Percentiles rank a stretch among this genome's conserved stretches.
Evolutionary conservation across 2,888 invertebrate genomes (phyloP).

Genomic region (Ophioninae sp.): DNA sequence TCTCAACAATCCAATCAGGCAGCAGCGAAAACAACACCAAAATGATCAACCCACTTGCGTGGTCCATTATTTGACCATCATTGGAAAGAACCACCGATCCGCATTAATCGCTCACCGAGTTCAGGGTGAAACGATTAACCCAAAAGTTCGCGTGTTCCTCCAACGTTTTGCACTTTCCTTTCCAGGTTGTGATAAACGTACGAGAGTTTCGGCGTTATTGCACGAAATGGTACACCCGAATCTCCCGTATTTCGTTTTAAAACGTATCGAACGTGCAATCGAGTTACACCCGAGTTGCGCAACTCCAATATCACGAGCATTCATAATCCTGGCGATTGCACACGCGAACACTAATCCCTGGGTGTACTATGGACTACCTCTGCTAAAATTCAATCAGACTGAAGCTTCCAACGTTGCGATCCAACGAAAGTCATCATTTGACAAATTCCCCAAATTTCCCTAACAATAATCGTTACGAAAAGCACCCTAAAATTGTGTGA

Average conservation of each 20-base stretch:
- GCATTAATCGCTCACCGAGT: background rate
- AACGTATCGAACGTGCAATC: constrained; percentile 6
- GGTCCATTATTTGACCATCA: too few species aligned
- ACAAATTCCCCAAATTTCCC: too few species aligned
- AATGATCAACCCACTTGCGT: too few species aligned
- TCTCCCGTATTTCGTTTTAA: constrained; percentile 12
- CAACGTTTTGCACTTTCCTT: constrained; percentile 18
- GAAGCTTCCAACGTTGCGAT: too few species aligned
- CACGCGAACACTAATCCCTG: background rate
- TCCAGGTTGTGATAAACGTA: background rate
- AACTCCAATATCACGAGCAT: constrained; percentile 1
- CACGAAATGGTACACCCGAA: background rate
- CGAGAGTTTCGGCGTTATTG: background rate
- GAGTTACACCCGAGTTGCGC: background rate
- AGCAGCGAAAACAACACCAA: too few species aligned
- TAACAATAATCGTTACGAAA: too few species aligned
- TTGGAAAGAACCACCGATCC: too few species aligned
- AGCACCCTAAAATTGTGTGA: too few species aligned
- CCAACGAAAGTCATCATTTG: too few species aligned
- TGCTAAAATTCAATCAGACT: too few species aligned
- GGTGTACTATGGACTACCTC: background rate
- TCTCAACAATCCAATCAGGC: background rate
- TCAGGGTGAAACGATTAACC: background rate
- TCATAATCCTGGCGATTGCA: background rate
- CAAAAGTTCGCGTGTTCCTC: constrained; percentile 14